A percentile compares a stretch with the other conserved stretches of the same genome.
phyloP scores from a whole-genome alignment of 2,888 invertebrate genomes.

The Xestobium rufovillosum region DNA sequence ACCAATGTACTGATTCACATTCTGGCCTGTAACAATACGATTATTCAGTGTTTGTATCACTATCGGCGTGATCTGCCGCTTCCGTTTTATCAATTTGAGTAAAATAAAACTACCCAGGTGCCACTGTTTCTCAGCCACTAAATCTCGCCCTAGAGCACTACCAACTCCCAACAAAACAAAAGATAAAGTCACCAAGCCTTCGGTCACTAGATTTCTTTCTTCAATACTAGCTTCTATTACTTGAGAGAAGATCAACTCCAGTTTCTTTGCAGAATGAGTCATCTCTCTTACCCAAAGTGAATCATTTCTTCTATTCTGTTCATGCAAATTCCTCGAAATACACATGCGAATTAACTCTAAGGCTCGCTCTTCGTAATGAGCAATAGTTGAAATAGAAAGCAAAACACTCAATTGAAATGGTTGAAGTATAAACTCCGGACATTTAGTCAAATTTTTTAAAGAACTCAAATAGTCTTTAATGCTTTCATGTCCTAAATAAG shows the following conservation, averaged over 20 bases:
- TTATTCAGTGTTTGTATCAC: conserved; percentile 50
- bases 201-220: conserved; percentile 45
- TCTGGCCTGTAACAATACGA: conserved; percentile 50
- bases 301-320: conserved; percentile 33
- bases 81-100: conserved; percentile 51
- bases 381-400: conserved; percentile 45
- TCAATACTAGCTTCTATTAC: too few species aligned
- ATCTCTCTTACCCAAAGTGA: conserved; percentile 52
- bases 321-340: conserved; percentile 33
- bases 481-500: conserved; percentile 40
- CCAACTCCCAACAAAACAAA: conserved; percentile 39
- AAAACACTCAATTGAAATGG: conserved; percentile 57
- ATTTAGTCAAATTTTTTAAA: conserved; percentile 46
- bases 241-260: too few species aligned
- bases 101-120: conserved; percentile 50
- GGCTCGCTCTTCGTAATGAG: conserved; percentile 43
- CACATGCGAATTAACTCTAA: conserved; percentile 40
- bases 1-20: conserved; percentile 53
- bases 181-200: conserved; percentile 42
- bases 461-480: conserved; percentile 44
- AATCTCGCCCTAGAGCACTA: conserved; percentile 32
- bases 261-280: conserved; percentile 34
- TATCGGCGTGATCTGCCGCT: conserved; percentile 47
- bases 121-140: conserved; percentile 41
- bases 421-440: conserved; percentile 54